phyloP scores from a whole-genome alignment of 2,888 invertebrate species.

The Ormyrus thymus region DNA sequence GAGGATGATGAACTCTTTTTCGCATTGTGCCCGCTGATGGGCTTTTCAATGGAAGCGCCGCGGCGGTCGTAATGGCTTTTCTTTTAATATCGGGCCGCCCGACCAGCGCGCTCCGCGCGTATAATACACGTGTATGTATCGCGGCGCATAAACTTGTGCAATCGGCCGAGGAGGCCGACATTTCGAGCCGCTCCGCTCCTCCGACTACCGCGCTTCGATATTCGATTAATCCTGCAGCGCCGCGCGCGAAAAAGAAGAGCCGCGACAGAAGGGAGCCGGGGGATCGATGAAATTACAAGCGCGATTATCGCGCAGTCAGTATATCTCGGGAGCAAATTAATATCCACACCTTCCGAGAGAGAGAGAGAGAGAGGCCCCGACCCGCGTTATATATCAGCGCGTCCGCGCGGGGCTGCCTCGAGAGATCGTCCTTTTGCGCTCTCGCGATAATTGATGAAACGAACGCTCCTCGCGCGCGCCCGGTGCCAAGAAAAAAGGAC shows the following conservation, averaged over 20 bases:
- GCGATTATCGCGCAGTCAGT: conserved; percentile 41
- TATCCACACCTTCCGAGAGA: conserved; percentile 52
- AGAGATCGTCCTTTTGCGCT: conserved; percentile 37
- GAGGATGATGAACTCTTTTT: neutral
- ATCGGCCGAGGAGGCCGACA: too few species aligned
- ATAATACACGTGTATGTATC: too few species aligned
- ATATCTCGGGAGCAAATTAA: conserved; percentile 46
- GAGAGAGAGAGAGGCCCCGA: too few species aligned
- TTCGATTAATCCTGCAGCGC: conserved; percentile 28
- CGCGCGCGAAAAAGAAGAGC: neutral
- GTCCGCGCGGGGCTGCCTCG: neutral
- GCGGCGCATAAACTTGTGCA: too few species aligned
- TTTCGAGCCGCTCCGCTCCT: too few species aligned
- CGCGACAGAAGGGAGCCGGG: neutral
- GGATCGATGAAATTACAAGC: conserved; percentile 46
- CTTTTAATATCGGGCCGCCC: too few species aligned
- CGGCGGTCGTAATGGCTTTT: too few species aligned
- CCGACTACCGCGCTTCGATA: conserved; percentile 2
- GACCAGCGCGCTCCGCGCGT: too few species aligned
- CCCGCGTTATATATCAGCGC: conserved; percentile 28
- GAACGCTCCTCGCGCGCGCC: conserved; percentile 20
- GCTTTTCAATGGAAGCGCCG: too few species aligned
- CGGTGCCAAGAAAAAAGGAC: conserved; percentile 34
- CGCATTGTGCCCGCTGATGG: neutral
- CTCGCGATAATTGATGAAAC: conserved; percentile 53